phyloP scores from a whole-genome alignment of 92 coral and sea anemone species.

The Meandrina meandrites region DNA sequence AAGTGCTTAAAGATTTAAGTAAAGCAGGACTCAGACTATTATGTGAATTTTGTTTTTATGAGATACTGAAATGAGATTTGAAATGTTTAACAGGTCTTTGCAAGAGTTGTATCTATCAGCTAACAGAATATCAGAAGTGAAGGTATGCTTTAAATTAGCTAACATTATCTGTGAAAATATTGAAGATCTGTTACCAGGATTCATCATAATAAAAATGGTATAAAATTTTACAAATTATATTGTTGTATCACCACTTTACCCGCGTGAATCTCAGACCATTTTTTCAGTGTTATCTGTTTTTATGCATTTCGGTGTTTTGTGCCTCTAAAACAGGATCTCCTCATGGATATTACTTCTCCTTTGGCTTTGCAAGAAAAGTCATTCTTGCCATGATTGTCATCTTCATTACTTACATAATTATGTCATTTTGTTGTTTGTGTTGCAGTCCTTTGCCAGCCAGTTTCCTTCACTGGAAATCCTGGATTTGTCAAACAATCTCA shows the following conservation, averaged over 20 bases:
- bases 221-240: no score
- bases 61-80: background rate
- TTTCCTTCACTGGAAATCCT: constrained; percentile 83
- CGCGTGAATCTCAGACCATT: background rate
- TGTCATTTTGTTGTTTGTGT: background rate
- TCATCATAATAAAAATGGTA: no score
- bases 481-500: constrained; percentile 67
- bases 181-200: no score
- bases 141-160: constrained; percentile 61
- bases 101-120: constrained; percentile 77
- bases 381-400: background rate
- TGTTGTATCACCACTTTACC: no score
- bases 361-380: no score
- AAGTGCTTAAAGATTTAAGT: no score
- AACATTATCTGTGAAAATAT: background rate
- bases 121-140: constrained; percentile 66
- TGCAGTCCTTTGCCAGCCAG: constrained; percentile 64
- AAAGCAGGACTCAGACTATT: no score
- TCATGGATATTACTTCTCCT: background rate
- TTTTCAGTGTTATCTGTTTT: no score
- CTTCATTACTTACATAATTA: background rate
- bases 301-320: no score
- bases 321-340: background rate
- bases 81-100: constrained; percentile 42
- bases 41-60: no score